Evolutionary conservation across 2,797 vertebrate genomes (phyloP).

Genomic region (Pangasius djambal): DNA sequence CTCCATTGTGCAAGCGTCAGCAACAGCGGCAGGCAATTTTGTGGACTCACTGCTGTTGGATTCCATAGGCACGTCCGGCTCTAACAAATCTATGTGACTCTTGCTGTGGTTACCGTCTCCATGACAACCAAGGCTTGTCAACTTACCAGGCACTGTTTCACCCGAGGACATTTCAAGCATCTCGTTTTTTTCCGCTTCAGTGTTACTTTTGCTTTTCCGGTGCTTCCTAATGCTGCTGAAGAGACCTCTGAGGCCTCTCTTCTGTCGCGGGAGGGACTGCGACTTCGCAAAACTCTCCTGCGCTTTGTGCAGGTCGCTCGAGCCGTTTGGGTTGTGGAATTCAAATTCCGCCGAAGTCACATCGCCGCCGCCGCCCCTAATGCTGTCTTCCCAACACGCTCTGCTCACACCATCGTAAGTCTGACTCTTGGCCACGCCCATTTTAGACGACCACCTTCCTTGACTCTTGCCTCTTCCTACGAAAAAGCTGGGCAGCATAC

Average conservation of each 20-base stretch:
- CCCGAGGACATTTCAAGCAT: slow-evolving; percentile 68
- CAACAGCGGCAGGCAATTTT: slow-evolving; percentile 50
- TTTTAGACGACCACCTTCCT: slow-evolving; percentile 81
- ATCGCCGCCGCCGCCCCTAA: slow-evolving; percentile 60
- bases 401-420: slow-evolving; percentile 88
- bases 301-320: slow-evolving; percentile 57
- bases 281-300: slow-evolving; percentile 74
- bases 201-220: slow-evolving; percentile 79
- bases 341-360: slow-evolving; percentile 69
- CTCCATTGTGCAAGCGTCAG: slow-evolving; percentile 66
- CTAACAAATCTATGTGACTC: slow-evolving; percentile 68
- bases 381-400: slow-evolving; percentile 69
- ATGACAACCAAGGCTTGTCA: slow-evolving; percentile 53
- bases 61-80: slow-evolving; percentile 75
- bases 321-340: slow-evolving; percentile 65
- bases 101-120: slow-evolving; percentile 53
- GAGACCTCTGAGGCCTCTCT: slow-evolving; percentile 86
- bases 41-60: slow-evolving; percentile 51
- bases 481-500: slow-evolving; percentile 92
- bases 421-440: slow-evolving; percentile 87
- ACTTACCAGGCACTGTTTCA: slow-evolving; percentile 67
- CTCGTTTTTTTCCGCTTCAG: slow-evolving; percentile 77
- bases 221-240: slow-evolving; percentile 92
- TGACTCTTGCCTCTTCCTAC: slow-evolving; percentile 84
- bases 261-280: slow-evolving; percentile 80